A percentile compares a stretch with the other conserved stretches of the same genome.
These are phyloP conservation scores for Dasypolia templi DNA, from an alignment of 2,888 invertebrate species.

Conservation along the genomic window DNA sequence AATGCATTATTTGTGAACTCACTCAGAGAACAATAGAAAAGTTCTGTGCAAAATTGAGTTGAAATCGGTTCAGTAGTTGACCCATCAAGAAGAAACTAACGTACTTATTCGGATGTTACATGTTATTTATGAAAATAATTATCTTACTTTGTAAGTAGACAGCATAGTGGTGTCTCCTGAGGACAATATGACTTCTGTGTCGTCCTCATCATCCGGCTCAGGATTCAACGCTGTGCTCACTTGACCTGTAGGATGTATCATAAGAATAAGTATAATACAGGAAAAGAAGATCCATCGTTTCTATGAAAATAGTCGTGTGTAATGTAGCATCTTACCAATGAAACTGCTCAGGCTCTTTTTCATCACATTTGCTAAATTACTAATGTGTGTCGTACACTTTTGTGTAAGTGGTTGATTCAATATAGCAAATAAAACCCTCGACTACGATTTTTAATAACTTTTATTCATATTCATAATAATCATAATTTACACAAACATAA, in stretches of 20 bases:
- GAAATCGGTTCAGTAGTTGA: not conserved
- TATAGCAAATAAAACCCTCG: slow-evolving; percentile 44
- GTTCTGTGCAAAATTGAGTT: not conserved
- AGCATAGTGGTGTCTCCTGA: slow-evolving; percentile 93
- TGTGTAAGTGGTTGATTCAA: too few relatives aligned
- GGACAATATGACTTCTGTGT: slow-evolving; percentile 92
- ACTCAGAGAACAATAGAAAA: too few relatives aligned
- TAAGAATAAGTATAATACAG: not conserved
- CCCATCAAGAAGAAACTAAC: not conserved
- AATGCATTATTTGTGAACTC: too few relatives aligned
- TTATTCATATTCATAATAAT: slow-evolving; percentile 85
- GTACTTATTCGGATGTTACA: not conserved
- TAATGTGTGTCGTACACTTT: too few relatives aligned
- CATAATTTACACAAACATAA: slow-evolving; percentile 90
- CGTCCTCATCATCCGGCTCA: slow-evolving; percentile 93
- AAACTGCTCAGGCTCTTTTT: slow-evolving; percentile 93
- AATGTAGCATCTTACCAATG: slow-evolving; percentile 90
- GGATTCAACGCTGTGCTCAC: slow-evolving; percentile 93
- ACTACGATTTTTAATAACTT: slow-evolving; percentile 86
- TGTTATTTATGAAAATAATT: not conserved
- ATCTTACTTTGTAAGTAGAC: slow-evolving; percentile 88
- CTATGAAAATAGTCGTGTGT: not conserved
- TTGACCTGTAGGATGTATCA: slow-evolving; percentile 88
- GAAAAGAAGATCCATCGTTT: too few relatives aligned
- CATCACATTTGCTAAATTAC: too few relatives aligned